Evolutionary conservation across 2,888 invertebrate species (phyloP).

Genomic region (Trichogramma evanescens): DNA sequence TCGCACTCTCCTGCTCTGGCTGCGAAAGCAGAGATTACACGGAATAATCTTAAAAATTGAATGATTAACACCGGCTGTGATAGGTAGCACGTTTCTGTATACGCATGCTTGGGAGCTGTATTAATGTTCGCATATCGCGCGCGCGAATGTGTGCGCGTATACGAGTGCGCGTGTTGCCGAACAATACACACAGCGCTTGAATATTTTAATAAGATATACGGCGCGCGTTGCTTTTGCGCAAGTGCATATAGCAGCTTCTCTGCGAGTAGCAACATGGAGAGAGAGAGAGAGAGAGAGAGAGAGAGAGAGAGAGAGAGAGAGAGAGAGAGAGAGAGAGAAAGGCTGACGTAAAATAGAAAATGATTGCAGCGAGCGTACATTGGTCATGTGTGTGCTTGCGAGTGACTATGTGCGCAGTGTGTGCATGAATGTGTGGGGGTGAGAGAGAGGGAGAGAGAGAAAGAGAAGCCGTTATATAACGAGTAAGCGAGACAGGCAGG

Average conservation of each 20-base stretch:
- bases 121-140: too few species aligned
- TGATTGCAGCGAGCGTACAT: slow-evolving; percentile 9
- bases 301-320: slow-evolving; percentile 14
- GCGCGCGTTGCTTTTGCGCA: neutral
- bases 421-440: neutral
- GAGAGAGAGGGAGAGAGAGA: slow-evolving; percentile 7
- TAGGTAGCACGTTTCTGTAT: neutral
- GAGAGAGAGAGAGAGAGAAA: slow-evolving; percentile 1
- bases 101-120: too few species aligned
- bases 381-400: too few species aligned
- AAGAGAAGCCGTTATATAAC: neutral
- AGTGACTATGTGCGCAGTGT: too few species aligned
- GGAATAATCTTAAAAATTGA: neutral
- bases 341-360: slow-evolving; percentile 19
- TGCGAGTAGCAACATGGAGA: too few species aligned
- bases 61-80: slow-evolving; percentile 7
- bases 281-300: neutral
- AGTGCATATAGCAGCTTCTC: too few species aligned
- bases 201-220: slow-evolving; percentile 23
- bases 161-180: neutral
- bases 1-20: too few species aligned
- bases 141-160: too few species aligned
- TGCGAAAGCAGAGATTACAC: too few species aligned
- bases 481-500: slow-evolving; percentile 6
- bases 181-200: slow-evolving; percentile 9